Evolutionary conservation across 2,888 invertebrate species (phyloP).

Genomic region (Cantharis rufa): DNA sequence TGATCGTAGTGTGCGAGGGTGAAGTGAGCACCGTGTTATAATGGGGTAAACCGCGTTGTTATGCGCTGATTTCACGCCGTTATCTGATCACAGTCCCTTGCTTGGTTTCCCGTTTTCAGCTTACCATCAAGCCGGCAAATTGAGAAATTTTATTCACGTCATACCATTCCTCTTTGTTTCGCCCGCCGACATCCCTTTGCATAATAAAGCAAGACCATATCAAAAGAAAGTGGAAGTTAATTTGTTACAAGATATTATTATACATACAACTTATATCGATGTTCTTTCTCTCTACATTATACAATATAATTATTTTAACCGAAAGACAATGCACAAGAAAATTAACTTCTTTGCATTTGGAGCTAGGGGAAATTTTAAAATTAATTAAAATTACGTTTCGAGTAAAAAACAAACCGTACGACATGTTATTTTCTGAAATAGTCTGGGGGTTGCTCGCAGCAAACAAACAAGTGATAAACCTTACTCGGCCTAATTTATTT

Average conservation of each 20-base stretch:
- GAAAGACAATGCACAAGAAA: neutral
- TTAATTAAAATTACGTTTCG: neutral
- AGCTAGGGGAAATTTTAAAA: neutral
- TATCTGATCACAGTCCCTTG: conserved; percentile 54
- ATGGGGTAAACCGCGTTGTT: conserved; percentile 58
- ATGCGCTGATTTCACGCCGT: conserved; percentile 56
- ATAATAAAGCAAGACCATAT: neutral
- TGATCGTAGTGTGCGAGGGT: conserved; percentile 38
- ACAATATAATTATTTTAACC: conserved; percentile 4
- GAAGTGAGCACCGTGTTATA: conserved; percentile 50
- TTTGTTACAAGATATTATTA: conserved; percentile 2
- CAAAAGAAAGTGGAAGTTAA: neutral
- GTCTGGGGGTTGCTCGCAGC: neutral
- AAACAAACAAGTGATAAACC: neutral
- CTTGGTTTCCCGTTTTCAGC: conserved; percentile 38
- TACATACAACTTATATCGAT: neutral
- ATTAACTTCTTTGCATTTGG: neutral
- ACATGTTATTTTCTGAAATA: neutral
- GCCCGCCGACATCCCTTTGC: neutral
- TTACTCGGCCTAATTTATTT: neutral
- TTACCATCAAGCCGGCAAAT: conserved; percentile 35
- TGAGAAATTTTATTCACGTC: neutral
- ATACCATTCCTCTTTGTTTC: neutral
- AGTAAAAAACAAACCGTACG: neutral
- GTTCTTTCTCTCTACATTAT: neutral